phyloP scores from a whole-genome alignment of 2,113 vertebrate genomes.

The Thamnophis sirtalis region DNA sequence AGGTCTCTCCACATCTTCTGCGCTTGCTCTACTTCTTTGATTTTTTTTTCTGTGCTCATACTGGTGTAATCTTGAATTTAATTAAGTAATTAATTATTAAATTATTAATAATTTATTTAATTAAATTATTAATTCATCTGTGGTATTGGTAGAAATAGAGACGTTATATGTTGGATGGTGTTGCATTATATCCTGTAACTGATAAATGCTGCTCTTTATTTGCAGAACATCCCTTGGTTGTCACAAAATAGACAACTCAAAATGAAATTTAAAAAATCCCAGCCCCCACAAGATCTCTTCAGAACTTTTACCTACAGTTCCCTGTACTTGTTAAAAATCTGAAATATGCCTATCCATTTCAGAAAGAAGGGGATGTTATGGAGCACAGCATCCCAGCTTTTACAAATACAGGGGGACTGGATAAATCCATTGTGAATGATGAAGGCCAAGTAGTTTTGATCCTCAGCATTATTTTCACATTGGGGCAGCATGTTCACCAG shows the following conservation, averaged over 20 bases:
- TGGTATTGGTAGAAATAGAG: neutral
- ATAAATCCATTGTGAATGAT: neutral
- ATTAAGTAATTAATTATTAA: too few species aligned
- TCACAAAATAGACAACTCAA: neutral
- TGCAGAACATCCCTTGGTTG: neutral
- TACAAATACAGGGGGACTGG: slow-evolving; percentile 8
- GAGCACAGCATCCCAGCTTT: slow-evolving; percentile 23
- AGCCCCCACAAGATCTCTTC: neutral
- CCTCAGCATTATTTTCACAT: neutral
- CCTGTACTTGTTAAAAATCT: neutral
- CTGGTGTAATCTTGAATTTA: too few species aligned
- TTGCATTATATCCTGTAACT: neutral
- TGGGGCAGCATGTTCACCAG: neutral
- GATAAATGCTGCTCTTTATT: neutral
- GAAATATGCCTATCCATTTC: neutral
- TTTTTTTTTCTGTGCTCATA: too few species aligned
- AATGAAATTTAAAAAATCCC: neutral
- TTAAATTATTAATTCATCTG: neutral
- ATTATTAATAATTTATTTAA: neutral
- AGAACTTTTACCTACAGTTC: neutral
- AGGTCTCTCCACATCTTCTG: too few species aligned
- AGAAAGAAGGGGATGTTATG: neutral
- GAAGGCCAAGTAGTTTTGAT: neutral
- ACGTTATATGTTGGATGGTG: neutral
- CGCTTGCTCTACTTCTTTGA: too few species aligned